phyloP scores from a whole-genome alignment of 2,797 vertebrate genomes.

The Mormyrops boulengeri region DNA sequence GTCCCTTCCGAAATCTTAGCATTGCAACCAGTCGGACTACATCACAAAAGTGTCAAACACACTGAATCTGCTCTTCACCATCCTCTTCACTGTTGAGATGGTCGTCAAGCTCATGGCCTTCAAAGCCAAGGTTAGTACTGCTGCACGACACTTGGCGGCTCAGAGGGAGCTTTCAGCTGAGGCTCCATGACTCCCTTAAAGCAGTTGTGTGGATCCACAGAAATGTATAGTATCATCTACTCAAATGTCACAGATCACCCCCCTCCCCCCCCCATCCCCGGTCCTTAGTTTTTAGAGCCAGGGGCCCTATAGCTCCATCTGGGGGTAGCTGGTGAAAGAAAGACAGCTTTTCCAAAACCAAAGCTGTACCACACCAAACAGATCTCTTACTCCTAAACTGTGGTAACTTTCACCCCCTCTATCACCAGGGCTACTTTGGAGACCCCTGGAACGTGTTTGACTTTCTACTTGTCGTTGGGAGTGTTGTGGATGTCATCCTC shows the following conservation, averaged over 20 bases:
- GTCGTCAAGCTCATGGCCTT: conserved; percentile 94
- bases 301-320: background rate
- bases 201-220: background rate
- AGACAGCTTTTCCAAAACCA: background rate
- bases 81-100: conserved; percentile 96
- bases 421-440: conserved; percentile 87
- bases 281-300: background rate
- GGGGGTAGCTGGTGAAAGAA: background rate
- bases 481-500: conserved; percentile 93
- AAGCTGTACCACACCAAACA: background rate
- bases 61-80: conserved; percentile 89
- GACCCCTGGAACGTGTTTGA: conserved; percentile 99
- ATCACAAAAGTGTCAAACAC: conserved; percentile 85
- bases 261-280: background rate
- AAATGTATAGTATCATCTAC: background rate
- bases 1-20: conserved; percentile 54
- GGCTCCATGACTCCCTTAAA: background rate
- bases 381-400: background rate
- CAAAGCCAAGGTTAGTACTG: conserved; percentile 77
- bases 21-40: conserved; percentile 87
- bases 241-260: background rate
- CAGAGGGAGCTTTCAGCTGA: background rate
- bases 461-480: conserved; percentile 93
- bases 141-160: background rate
- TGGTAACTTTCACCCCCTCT: conserved; percentile 8